These are phyloP conservation scores for Crioceris asparagi DNA, from an alignment of 2,888 invertebrate genomes.

Conservation along the genomic window DNA sequence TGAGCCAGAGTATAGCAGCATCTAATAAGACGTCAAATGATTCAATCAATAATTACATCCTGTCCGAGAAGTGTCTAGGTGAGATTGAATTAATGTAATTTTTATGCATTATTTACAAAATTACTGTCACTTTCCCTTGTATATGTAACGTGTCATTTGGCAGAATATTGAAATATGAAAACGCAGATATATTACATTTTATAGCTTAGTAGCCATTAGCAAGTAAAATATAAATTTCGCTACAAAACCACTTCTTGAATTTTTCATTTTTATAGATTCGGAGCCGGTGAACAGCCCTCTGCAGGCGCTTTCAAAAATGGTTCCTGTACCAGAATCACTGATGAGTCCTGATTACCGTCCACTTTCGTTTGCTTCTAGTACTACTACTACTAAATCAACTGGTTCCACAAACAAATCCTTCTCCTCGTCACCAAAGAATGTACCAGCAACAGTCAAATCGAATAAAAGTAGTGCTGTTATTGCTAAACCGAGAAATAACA, in stretches of 20 bases:
- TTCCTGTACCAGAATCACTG: slow-evolving; percentile 77
- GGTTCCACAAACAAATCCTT: neutral
- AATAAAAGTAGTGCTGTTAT: slow-evolving; percentile 21
- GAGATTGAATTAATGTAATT: slow-evolving; percentile 7
- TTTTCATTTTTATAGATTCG: slow-evolving; percentile 22
- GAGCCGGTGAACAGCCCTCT: slow-evolving; percentile 47
- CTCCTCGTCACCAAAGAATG: neutral
- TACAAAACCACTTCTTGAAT: too few species aligned
- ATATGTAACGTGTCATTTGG: too few species aligned
- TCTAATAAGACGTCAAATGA: slow-evolving; percentile 20
- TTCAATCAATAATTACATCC: slow-evolving; percentile 19
- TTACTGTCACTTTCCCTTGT: too few species aligned
- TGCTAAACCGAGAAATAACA: slow-evolving; percentile 11
- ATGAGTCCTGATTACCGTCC: slow-evolving; percentile 72
- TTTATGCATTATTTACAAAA: too few species aligned
- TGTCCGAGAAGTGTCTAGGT: slow-evolving; percentile 30
- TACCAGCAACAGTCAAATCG: slow-evolving; percentile 20
- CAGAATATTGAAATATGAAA: too few species aligned
- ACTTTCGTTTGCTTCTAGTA: too few species aligned
- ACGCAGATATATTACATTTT: neutral
- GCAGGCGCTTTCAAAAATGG: slow-evolving; percentile 75
- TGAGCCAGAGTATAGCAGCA: slow-evolving; percentile 37
- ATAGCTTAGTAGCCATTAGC: slow-evolving; percentile 1
- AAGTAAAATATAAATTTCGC: too few species aligned
- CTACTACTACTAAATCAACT: too few species aligned